Evolutionary conservation across 2,797 vertebrate genomes (phyloP).

Genomic region (Varecia variegata): DNA sequence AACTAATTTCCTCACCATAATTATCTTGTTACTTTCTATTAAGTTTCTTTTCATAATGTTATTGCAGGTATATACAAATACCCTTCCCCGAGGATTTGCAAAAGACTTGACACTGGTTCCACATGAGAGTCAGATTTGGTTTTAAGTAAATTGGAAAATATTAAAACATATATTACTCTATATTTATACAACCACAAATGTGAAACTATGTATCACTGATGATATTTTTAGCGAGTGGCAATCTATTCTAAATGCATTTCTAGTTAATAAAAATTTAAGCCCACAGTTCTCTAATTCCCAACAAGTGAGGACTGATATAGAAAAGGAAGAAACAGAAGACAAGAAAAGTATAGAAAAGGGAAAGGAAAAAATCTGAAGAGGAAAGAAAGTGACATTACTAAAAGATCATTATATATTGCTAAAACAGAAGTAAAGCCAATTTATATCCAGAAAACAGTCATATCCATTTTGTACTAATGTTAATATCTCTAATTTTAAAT

Average conservation of each 20-base stretch:
- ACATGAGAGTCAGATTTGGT: background rate
- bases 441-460: background rate
- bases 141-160: background rate
- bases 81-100: background rate
- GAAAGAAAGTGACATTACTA: background rate
- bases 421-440: background rate
- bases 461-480: background rate
- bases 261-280: slow-evolving; percentile 27
- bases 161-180: background rate
- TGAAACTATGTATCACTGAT: background rate
- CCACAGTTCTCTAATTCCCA: background rate
- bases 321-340: background rate
- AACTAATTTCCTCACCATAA: background rate
- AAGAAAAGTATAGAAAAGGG: background rate
- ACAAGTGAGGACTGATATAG: background rate
- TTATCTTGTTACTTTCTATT: background rate
- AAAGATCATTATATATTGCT: background rate
- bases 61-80: background rate
- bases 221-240: background rate
- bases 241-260: background rate
- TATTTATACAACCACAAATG: background rate
- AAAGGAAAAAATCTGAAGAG: background rate
- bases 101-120: background rate
- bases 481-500: background rate
- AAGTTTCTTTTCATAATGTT: background rate